Conservation (phyloP, 1,140 invertebrate genomes). For the Myzus persicae region DNA sequence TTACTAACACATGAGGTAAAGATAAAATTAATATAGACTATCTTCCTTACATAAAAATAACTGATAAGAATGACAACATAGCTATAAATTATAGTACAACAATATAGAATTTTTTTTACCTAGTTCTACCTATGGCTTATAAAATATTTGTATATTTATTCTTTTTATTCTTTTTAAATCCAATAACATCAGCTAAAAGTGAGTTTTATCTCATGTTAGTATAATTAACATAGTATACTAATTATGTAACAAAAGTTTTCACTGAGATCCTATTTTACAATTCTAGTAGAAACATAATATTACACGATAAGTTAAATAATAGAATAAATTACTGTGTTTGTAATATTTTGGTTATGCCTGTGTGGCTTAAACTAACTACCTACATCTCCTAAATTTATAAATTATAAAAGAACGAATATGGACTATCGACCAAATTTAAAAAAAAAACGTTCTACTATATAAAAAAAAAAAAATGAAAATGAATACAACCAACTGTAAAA, state of each 20-base stretch:
- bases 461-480: neutral
- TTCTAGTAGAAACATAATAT: neutral
- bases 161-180: neutral
- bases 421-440: neutral
- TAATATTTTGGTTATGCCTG: neutral
- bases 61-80: neutral
- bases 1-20: no score
- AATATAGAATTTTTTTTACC: no score
- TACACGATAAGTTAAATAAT: neutral
- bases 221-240: neutral
- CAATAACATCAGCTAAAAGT: neutral
- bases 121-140: no score
- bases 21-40: neutral
- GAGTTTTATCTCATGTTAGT: neutral
- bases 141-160: neutral
- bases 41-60: neutral
- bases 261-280: neutral
- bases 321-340: neutral
- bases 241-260: neutral
- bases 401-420: neutral
- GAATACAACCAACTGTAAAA: no score
- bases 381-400: neutral
- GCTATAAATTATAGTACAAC: no score
- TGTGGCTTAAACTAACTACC: neutral
- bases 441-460: neutral